phyloP scores from a whole-genome alignment of 2,113 vertebrate genomes.

The Pteruthius melanotis region DNA sequence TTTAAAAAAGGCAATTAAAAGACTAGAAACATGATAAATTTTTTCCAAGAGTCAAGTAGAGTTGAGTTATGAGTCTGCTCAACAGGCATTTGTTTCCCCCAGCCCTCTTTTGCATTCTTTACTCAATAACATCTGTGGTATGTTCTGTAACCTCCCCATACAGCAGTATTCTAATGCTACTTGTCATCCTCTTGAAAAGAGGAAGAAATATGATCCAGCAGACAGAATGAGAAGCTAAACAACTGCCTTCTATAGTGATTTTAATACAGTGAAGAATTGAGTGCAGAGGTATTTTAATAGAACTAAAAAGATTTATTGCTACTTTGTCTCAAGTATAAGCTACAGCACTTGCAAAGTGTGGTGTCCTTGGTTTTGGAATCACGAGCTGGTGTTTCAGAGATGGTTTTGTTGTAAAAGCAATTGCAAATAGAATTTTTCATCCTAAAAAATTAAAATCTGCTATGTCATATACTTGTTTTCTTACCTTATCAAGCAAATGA shows the following conservation, averaged over 20 bases:
- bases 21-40: background rate
- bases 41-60: background rate
- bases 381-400: conserved; percentile 5
- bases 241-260: conserved; percentile 56
- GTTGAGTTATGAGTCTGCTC: background rate
- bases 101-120: background rate
- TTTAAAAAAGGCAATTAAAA: background rate
- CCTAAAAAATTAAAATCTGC: background rate
- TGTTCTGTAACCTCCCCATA: background rate
- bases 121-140: background rate
- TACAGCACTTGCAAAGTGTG: background rate
- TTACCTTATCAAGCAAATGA: background rate
- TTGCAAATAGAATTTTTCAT: background rate
- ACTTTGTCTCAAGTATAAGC: background rate
- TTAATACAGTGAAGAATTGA: conserved; percentile 39
- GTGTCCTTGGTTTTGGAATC: background rate
- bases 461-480: background rate
- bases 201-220: conserved; percentile 49
- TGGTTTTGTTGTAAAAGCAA: background rate
- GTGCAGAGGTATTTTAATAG: conserved; percentile 28
- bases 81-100: background rate
- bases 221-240: conserved; percentile 37
- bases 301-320: conserved; percentile 40
- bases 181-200: conserved; percentile 44
- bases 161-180: conserved; percentile 50